phyloP scores from a whole-genome alignment of 2,888 invertebrate genomes.

The Gonocerus acuteangulatus region DNA sequence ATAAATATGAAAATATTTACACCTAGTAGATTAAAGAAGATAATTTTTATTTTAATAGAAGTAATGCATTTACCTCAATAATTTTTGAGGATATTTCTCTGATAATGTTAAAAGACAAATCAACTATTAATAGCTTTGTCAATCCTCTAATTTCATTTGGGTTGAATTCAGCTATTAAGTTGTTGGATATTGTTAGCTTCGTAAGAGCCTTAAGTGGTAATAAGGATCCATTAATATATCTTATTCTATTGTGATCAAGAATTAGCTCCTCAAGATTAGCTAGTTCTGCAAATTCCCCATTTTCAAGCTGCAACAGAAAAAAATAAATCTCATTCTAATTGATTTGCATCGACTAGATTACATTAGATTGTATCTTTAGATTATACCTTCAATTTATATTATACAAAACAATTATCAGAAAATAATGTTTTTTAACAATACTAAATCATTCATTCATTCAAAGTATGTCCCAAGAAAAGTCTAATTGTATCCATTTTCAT shows the following conservation, averaged over 20 bases:
- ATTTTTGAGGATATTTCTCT: slow-evolving; percentile 47
- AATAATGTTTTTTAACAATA: too few species aligned
- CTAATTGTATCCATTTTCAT: too few species aligned
- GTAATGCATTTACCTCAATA: not conserved
- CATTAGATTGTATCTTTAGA: too few species aligned
- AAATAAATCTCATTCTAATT: too few species aligned
- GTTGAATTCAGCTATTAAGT: slow-evolving; percentile 67
- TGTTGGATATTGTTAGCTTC: slow-evolving; percentile 67
- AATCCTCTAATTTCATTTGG: slow-evolving; percentile 70
- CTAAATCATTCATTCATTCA: too few species aligned
- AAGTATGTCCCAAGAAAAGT: too few species aligned
- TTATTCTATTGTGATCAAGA: slow-evolving; percentile 64
- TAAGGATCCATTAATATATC: slow-evolving; percentile 63
- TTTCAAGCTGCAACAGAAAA: slow-evolving; percentile 55
- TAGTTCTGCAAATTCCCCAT: slow-evolving; percentile 68
- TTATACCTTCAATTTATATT: too few species aligned
- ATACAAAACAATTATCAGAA: too few species aligned
- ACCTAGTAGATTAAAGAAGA: too few species aligned
- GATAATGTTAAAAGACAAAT: slow-evolving; percentile 70
- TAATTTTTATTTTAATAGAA: too few species aligned
- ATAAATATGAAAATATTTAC: too few species aligned
- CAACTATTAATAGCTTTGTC: slow-evolving; percentile 60
- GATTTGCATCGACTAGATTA: too few species aligned
- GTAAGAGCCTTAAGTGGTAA: slow-evolving; percentile 59
- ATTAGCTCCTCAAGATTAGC: slow-evolving; percentile 61